Evolutionary conservation across 1,140 invertebrate species (phyloP), one percentile per base, ranked within the genome.

Genomic region (Drosophila aff.): DNA sequence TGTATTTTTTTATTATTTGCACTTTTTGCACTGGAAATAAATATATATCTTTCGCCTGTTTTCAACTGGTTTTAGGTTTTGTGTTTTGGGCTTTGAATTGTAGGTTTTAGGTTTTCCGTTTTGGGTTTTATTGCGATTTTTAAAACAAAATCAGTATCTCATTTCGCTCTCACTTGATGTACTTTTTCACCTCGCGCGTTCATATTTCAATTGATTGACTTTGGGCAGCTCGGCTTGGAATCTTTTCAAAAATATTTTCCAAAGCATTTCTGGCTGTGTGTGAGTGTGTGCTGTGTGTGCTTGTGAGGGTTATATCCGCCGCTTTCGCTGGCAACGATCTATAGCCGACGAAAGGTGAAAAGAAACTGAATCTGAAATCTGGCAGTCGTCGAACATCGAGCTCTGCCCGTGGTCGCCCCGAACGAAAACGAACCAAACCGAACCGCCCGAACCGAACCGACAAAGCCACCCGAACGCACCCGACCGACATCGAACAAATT

Each of bases 71-170:
- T 49, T 49, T 49, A 5, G 46, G 58, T 66, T 59, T 72, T 16
- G 15, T 15, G 52, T 66, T 59, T 72, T 16, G 15, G 21, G 52
- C 62, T 59, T 72, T 55, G 11, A 79, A 72, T 66, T 38, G 11
- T 38, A 72, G 75, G 65, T 79, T 84, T 74, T 43, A n/a, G 59
- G 68, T 79, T 28, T 50, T 76, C 11, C n/a, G 36, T n/a, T 59
- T 53, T 74, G 6, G 15, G 41, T 26, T 46, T 53, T 49, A 13
- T n/a, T 72, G 44, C 76, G 84, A 89, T 89, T 90, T 90, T 90
- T 90, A 84, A 82, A 90, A 90, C 81, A 90, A 90, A 90, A 90
- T 90, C 85, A 90, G 81, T 65, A 59, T 77, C 44, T 75, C 47
- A 69, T 31, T 47, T 62, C 4, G 53, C 62, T 65, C 9, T 55